Percentiles rank a stretch among this genome's conserved stretches.
phyloP scores from a whole-genome alignment of 1,140 invertebrate genomes.

The Whitmania pigra region DNA sequence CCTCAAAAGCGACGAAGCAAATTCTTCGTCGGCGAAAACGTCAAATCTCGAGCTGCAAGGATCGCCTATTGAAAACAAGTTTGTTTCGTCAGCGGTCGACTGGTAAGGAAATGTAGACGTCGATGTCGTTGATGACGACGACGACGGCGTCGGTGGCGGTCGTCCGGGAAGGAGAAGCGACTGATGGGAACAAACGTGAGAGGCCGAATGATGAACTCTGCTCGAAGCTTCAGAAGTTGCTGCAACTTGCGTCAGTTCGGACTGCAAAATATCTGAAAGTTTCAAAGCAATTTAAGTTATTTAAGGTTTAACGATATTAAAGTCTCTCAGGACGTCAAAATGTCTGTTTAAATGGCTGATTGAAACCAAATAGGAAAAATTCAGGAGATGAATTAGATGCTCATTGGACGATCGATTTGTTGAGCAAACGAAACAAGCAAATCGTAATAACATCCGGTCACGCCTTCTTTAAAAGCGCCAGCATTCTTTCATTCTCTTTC shows the following conservation, averaged over 20 bases:
- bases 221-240: neutral
- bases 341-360: neutral
- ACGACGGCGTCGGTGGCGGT: neutral
- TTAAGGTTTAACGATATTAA: neutral
- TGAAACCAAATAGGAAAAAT: no score
- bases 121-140: neutral
- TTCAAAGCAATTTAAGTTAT: neutral
- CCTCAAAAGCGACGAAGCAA: no score
- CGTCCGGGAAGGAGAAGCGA: no score
- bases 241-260: neutral
- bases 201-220: neutral
- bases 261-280: slow-evolving; percentile 1
- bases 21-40: no score
- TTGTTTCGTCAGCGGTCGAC: neutral
- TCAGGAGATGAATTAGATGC: no score
- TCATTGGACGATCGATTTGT: no score
- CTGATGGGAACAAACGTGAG: no score
- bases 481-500: no score
- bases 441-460: no score
- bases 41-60: neutral
- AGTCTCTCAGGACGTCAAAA: neutral
- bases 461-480: no score
- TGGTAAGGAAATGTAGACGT: neutral
- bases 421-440: no score
- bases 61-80: neutral